Evolutionary conservation across 2,888 invertebrate genomes (phyloP).

Genomic region (Penaeus monodon): DNA sequence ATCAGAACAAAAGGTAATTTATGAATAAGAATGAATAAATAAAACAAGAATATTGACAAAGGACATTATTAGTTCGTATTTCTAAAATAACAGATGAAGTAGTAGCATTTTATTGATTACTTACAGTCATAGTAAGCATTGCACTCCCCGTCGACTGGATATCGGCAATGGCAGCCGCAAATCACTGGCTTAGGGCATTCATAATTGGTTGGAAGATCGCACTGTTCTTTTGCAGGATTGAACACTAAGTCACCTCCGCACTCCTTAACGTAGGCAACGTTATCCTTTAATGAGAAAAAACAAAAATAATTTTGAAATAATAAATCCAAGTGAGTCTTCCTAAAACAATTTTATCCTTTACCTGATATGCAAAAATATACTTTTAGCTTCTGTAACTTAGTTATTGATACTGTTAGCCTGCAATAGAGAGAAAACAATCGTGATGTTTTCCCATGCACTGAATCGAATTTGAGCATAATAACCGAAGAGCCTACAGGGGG

Average conservation of each 20-base stretch:
- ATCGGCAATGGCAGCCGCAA: slow-evolving; percentile 47
- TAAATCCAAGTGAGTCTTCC: too few relatives aligned
- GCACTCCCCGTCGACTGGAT: slow-evolving; percentile 46
- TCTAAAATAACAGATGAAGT: neutral
- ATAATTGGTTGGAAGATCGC: slow-evolving; percentile 53
- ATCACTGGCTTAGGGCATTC: slow-evolving; percentile 40
- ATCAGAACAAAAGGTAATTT: too few relatives aligned
- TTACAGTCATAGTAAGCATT: slow-evolving; percentile 43
- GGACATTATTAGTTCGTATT: neutral
- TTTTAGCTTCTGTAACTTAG: too few relatives aligned
- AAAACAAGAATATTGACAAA: neutral
- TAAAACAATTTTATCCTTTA: too few relatives aligned
- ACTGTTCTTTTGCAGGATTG: slow-evolving; percentile 54
- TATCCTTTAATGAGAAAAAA: slow-evolving; percentile 12
- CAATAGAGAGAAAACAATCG: too few relatives aligned
- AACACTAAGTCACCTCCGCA: slow-evolving; percentile 54
- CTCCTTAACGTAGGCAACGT: slow-evolving; percentile 24
- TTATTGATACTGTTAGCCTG: too few relatives aligned
- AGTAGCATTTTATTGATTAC: neutral
- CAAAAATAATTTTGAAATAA: too few relatives aligned
- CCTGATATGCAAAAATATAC: too few relatives aligned
- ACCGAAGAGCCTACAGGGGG: neutral
- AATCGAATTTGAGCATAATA: too few relatives aligned
- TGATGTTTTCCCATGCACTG: too few relatives aligned
- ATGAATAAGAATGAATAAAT: too few relatives aligned